Conservation (phyloP, 2,797 vertebrate genomes). For the Eutrigla gurnardus region DNA sequence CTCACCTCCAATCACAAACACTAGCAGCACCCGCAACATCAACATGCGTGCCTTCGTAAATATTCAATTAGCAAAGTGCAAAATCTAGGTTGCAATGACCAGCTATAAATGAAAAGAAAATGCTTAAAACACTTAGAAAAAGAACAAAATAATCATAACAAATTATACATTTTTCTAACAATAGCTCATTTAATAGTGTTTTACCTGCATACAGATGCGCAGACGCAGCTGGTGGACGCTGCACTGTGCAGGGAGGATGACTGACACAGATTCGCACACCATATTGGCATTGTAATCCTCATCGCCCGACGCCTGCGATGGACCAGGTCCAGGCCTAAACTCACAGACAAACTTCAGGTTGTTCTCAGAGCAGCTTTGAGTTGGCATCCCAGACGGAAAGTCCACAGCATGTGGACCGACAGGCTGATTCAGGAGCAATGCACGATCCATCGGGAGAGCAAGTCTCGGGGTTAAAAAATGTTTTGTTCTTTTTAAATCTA, state of each 20-base stretch:
- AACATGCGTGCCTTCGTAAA: background rate
- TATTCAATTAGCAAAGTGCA: background rate
- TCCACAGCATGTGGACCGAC: background rate
- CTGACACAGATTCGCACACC: constrained; percentile 46
- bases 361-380: constrained; percentile 60
- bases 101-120: background rate
- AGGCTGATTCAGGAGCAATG: background rate
- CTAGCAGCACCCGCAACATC: background rate
- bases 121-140: background rate
- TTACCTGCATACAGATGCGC: constrained; percentile 76
- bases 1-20: background rate
- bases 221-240: constrained; percentile 83
- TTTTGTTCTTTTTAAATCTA: background rate
- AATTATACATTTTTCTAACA: background rate
- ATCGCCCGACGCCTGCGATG: background rate
- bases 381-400: background rate
- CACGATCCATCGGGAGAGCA: constrained; percentile 45
- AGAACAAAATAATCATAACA: background rate
- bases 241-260: constrained; percentile 80
- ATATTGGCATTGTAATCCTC: constrained; percentile 11
- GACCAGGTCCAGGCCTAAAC: constrained; percentile 49
- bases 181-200: background rate
- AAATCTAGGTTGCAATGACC: background rate
- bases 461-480: background rate
- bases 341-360: constrained; percentile 79